Evolutionary conservation across 2,113 vertebrate species (phyloP), one percentile per base, ranked within the genome.

Genomic region (Pelecanus crispus): DNA sequence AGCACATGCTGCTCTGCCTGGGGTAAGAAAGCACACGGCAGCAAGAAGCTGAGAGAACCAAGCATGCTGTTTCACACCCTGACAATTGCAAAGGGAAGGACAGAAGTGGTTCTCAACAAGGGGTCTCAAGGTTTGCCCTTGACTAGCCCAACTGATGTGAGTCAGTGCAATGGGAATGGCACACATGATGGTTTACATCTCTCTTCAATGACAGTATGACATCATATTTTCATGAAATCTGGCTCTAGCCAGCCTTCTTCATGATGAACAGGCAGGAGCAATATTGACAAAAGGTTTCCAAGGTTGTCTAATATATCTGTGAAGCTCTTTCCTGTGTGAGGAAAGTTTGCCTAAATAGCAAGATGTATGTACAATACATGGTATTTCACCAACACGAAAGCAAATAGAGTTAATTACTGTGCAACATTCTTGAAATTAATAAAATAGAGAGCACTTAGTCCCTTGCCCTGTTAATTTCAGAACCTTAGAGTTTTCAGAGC

Each of bases 111-210:
- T 89, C 80, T 56, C 47, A 77, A 25, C 6, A 68, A 17, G 13
- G 1, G 0, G 36, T 90, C 34, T 62, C 55, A 82, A 32, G 11
- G 5, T 45, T 66, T 90, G 65, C 21, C 22, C 55, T 79, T 0
- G 0, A 71, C 34, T 74, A 74, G 18, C 74, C 29, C 82, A 70
- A 20, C 4, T n/a, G 25, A 50, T 74, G 16, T 25, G 11, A 24
- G 17, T 58, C 55, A 47, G 10, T 42, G 45, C 16, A 18, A 73
- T 49, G 34, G 31, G 61, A 90, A 86, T 10, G 7, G 47, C 13
- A 58, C 7, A 44, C 1, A 1, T 0, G 0, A 49, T 25, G 19
- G 52, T 24, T 80, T 42, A 56, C 17, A 40, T 17, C 14, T 50
- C 31, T 71, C 61, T 74, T 13, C 61, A 77, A 4, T 31, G 21